These are phyloP conservation scores for Vanessa tameamea DNA, from an alignment of 1,140 invertebrate species.

Conservation along the genomic window DNA sequence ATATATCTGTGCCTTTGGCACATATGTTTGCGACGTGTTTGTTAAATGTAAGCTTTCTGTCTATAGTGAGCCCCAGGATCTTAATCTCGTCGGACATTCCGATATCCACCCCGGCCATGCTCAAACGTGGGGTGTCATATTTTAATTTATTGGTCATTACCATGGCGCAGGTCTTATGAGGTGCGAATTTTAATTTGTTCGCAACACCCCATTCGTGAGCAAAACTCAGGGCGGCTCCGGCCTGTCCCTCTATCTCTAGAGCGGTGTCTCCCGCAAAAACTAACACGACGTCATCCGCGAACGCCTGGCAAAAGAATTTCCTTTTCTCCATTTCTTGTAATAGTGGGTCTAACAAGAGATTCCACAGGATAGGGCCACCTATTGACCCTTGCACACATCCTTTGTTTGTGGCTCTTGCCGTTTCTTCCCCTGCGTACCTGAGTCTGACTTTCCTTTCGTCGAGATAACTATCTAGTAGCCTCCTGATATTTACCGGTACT, in stretches of 20 bases:
- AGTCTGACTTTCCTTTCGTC: background rate
- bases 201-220: background rate
- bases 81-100: constrained; percentile 2
- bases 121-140: constrained; percentile 5
- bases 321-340: background rate
- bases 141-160: background rate
- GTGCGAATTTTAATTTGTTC: background rate
- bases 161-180: background rate
- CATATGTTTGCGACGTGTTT: constrained; percentile 10
- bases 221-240: background rate
- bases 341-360: background rate
- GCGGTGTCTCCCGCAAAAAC: background rate
- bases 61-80: constrained; percentile 24
- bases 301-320: background rate
- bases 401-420: background rate
- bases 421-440: background rate
- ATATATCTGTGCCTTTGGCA: constrained; percentile 16
- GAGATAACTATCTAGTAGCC: background rate
- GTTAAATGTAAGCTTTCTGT: constrained; percentile 32
- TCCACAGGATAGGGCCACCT: background rate
- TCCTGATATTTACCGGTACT: background rate
- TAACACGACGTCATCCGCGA: background rate
- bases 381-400: background rate
- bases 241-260: background rate
- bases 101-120: constrained; percentile 20